Evolutionary conservation across 2,797 vertebrate genomes (phyloP).

Genomic region (Triplophysa bombifrons): DNA sequence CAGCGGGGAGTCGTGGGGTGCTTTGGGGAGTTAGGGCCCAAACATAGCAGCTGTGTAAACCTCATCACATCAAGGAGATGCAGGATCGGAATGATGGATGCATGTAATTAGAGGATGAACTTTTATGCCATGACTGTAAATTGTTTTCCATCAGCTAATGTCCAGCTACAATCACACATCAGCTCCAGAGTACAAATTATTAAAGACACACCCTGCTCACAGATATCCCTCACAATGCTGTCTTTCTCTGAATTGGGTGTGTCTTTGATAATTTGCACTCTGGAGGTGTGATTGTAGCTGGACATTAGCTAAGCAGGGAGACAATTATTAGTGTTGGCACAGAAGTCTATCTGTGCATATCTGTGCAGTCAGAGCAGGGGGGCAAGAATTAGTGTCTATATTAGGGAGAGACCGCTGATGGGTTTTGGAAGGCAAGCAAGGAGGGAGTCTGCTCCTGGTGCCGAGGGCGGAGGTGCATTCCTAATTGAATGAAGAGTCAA

Average conservation of each 20-base stretch:
- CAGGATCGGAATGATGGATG: constrained; percentile 30
- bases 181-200: constrained; percentile 33
- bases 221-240: constrained; percentile 13
- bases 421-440: constrained; percentile 56
- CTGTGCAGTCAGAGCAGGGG: constrained; percentile 45
- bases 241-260: constrained; percentile 41
- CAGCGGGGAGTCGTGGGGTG: constrained; percentile 37
- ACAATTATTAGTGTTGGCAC: constrained; percentile 45
- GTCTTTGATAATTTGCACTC: constrained; percentile 40
- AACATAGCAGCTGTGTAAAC: constrained; percentile 63
- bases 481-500: constrained; percentile 87
- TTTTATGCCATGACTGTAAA: constrained; percentile 50
- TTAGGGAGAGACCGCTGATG: constrained; percentile 62
- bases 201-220: constrained; percentile 42
- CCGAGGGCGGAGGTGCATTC: constrained; percentile 88
- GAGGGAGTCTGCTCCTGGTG: constrained; percentile 58
- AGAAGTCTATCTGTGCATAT: constrained; percentile 37
- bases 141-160: constrained; percentile 43
- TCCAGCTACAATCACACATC: constrained; percentile 38
- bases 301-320: constrained; percentile 46
- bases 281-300: constrained; percentile 31
- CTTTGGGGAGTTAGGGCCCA: constrained; percentile 21
- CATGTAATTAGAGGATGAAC: constrained; percentile 42
- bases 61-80: constrained; percentile 43
- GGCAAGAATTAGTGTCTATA: constrained; percentile 32